Conservation (phyloP, 2,888 invertebrate genomes). For the Odontothrips loti region DNA sequence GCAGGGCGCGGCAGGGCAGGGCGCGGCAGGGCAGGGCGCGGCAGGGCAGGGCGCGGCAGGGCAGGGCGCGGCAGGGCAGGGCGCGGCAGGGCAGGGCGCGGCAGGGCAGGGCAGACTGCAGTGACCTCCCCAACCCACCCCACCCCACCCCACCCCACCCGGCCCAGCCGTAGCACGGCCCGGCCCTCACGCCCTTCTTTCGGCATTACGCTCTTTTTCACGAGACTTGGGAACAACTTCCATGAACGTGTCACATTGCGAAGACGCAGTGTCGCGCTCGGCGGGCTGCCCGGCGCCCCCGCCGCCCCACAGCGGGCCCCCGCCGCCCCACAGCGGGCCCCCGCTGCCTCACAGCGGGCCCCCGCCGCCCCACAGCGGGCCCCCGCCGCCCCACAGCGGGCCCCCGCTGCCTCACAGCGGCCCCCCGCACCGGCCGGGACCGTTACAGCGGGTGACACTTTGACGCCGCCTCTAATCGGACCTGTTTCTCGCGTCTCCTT, state of each 20-base stretch:
- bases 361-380: neutral
- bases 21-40: too few species aligned
- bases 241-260: conserved; percentile 6
- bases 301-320: neutral
- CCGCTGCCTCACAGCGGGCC: neutral
- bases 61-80: neutral
- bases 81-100: neutral
- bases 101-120: neutral
- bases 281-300: neutral
- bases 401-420: neutral
- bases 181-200: neutral
- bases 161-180: neutral
- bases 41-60: too few species aligned
- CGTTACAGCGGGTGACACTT: neutral
- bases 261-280: neutral
- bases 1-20: too few species aligned
- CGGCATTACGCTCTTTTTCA: neutral
- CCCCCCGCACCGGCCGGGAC: too few species aligned
- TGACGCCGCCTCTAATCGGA: neutral
- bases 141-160: neutral
- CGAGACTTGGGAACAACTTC: conserved; percentile 11
- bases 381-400: neutral
- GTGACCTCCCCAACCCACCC: neutral
- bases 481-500: neutral
- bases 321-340: neutral